These are phyloP conservation scores for Hexactinellida sp. DNA, from an alignment of 37 sponge, comb jelly and placozoan genomes.

Conservation along the genomic window DNA sequence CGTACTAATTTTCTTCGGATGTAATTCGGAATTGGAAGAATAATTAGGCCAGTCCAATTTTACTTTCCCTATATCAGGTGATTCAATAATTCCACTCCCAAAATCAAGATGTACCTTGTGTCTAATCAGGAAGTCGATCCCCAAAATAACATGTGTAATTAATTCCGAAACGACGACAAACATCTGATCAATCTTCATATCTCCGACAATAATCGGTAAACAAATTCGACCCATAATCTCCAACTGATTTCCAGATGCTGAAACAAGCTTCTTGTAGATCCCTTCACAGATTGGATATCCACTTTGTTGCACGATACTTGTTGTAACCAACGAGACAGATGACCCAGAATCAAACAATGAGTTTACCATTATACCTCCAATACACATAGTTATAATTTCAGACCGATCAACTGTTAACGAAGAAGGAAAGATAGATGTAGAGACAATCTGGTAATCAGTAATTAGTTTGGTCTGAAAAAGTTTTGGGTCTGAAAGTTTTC, in stretches of 20 bases:
- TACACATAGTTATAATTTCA: neutral
- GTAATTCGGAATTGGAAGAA: too few species aligned
- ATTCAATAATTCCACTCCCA: neutral
- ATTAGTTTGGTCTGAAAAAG: neutral
- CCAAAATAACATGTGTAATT: conserved; percentile 32
- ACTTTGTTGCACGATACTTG: neutral
- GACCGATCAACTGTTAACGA: too few species aligned
- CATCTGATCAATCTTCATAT: neutral
- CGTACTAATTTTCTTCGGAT: too few species aligned
- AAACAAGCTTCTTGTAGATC: neutral
- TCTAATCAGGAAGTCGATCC: conserved; percentile 32
- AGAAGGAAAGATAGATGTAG: too few species aligned
- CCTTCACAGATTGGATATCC: neutral
- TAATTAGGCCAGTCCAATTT: too few species aligned
- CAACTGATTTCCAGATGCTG: neutral
- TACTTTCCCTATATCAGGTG: neutral
- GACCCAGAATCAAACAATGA: neutral
- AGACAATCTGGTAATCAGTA: too few species aligned
- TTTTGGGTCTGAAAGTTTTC: neutral
- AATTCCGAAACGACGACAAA: conserved; percentile 36
- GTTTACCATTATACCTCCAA: neutral
- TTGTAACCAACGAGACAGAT: neutral
- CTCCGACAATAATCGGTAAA: neutral
- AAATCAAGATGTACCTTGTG: conserved; percentile 34
- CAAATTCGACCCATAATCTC: neutral